Evolutionary conservation across 2,888 invertebrate species (phyloP), one percentile per base, ranked within the genome.

Genomic region (Tenthredo mesomela): DNA sequence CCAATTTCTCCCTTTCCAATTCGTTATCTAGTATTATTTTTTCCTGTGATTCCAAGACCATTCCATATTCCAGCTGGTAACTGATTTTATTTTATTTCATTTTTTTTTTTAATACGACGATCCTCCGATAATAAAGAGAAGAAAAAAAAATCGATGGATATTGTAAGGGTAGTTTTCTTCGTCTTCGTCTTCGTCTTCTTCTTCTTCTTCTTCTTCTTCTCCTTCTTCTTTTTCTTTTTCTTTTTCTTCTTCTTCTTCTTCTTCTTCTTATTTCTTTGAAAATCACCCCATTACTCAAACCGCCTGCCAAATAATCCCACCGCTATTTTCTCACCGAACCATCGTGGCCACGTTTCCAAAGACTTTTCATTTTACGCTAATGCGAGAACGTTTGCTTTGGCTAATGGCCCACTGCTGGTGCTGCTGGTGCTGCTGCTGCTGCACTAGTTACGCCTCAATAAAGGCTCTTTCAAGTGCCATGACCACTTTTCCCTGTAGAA

Each of bases 11-110:
- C 3, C 61, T 78, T 85, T 33, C 29, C 15, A 67, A 86, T 77
- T 75, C 2, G 29, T 84, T 90, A 90, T 90, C 88, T 90, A 87
- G 84, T 89, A 89, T 88, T 88, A 90, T 93, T 93, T 93, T 90
- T 93, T 93, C 88, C 93, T 92, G 90, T 93, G 93, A 91, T 93
- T 93, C 93, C 93, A 93, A 90, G 93, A 93, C 93, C 93, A 93
- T 93, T 89, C 93, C 93, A 93, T 93, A 91, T 91, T 92, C 2
- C 47, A 47, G 47, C 47, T 15, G 58, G 21, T 58, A 9, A 58
- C 6, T 58, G 58, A 58, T 21, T 21, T 9, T 21, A 4, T 43
- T 10, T 12, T n/a, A n/a, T 43, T 43, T 43, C 10, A 2, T 43
- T 47, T 29, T 18, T 70, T 37, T 7, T 37, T 37, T 12, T 70